Percentiles rank a stretch among this genome's conserved stretches.
These are phyloP conservation scores for Brachypodius melanocephalos DNA, from an alignment of 2,113 vertebrate species.

Conservation along the genomic window DNA sequence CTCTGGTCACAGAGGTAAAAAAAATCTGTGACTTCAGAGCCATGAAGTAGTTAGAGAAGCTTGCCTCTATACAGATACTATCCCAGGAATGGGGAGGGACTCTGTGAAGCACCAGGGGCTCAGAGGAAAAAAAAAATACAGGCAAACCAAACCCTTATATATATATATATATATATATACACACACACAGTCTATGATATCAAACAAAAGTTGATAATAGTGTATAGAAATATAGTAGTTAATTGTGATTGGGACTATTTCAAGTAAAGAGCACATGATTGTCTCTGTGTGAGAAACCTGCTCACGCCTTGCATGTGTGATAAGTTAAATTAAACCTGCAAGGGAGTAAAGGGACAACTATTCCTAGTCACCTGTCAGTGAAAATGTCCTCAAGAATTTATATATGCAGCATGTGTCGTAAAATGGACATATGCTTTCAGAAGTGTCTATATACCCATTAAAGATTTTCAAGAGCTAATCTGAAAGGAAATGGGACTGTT, in stretches of 20 bases:
- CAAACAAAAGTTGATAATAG: neutral
- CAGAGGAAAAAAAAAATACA: neutral
- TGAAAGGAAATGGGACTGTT: neutral
- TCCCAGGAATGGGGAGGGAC: neutral
- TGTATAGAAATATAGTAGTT: neutral
- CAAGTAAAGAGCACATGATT: neutral
- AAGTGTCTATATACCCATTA: neutral
- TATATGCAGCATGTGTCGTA: neutral
- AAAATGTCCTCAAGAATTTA: neutral
- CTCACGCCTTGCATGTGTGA: neutral
- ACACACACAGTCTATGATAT: neutral
- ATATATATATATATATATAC: neutral
- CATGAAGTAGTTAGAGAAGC: neutral
- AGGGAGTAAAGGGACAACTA: neutral
- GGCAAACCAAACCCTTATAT: neutral
- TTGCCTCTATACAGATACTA: neutral
- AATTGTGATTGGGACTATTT: neutral
- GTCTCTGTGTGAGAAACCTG: neutral
- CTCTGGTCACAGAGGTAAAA: neutral
- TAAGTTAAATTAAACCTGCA: neutral
- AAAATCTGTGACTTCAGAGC: neutral
- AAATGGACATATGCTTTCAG: neutral
- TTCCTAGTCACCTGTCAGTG: neutral
- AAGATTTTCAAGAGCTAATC: neutral
- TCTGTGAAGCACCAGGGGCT: neutral